A percentile compares a stretch with the other conserved stretches of the same genome.
Evolutionary conservation across 2,797 vertebrate species (phyloP).

Genomic region (Molossus molossus): DNA sequence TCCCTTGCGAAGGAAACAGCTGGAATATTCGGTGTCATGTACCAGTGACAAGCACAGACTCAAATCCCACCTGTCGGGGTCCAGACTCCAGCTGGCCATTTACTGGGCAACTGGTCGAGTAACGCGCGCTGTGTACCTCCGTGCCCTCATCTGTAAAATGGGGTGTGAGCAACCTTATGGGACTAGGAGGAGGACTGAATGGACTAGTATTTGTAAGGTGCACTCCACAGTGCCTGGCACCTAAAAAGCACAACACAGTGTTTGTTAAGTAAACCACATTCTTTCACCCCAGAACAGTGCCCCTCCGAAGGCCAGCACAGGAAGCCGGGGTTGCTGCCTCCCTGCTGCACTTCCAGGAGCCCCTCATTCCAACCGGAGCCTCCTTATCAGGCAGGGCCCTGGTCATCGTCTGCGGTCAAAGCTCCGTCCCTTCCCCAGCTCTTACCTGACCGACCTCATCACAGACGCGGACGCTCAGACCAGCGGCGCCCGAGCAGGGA

Average conservation of each 20-base stretch:
- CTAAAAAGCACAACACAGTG: neutral
- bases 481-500: neutral
- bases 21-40: neutral
- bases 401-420: neutral
- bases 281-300: neutral
- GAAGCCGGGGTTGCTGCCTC: neutral
- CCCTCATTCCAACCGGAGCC: neutral
- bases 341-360: neutral
- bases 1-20: neutral
- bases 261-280: neutral
- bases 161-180: neutral
- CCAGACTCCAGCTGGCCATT: neutral
- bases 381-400: neutral
- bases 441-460: neutral
- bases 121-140: too few relatives aligned
- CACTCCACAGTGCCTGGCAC: neutral
- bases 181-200: neutral
- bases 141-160: neutral
- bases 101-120: neutral
- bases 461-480: neutral
- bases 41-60: neutral
- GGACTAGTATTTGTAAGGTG: neutral
- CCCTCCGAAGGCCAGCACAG: neutral
- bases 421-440: neutral
- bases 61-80: neutral